Conservation (phyloP, 1,140 invertebrate species). For the Oncopeltus fasciatus region DNA sequence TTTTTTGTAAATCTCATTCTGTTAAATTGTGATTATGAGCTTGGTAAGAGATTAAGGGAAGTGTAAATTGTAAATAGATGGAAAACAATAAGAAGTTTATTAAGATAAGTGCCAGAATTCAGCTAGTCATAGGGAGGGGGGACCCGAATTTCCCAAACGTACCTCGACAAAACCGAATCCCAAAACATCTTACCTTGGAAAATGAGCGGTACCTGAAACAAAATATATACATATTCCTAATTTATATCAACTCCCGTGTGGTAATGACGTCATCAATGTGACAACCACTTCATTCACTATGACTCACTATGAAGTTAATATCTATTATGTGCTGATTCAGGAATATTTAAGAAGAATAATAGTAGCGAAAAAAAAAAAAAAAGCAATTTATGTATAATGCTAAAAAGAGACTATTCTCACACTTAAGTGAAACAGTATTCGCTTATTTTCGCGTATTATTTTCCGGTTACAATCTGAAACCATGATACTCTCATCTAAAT, state of each 20-base stretch:
- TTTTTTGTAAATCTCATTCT: slow-evolving; percentile 2
- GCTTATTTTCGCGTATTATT: slow-evolving; percentile 3
- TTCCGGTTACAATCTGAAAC: too few species aligned
- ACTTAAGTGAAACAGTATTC: slow-evolving; percentile 9
- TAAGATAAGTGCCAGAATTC: slow-evolving; percentile 1
- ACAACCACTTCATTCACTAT: neutral
- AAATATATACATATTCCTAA: neutral
- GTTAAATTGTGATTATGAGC: neutral
- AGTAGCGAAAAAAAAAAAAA: slow-evolving; percentile 7
- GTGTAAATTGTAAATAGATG: slow-evolving; percentile 3
- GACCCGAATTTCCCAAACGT: neutral
- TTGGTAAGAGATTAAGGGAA: slow-evolving; percentile 6
- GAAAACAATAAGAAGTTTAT: neutral
- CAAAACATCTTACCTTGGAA: slow-evolving; percentile 4
- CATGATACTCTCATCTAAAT: too few species aligned
- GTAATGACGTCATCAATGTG: neutral
- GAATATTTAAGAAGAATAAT: neutral
- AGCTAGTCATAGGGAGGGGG: slow-evolving; percentile 3
- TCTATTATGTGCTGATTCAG: neutral
- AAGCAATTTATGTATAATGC: too few species aligned
- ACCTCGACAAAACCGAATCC: slow-evolving; percentile 3
- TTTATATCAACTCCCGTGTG: neutral
- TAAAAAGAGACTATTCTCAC: slow-evolving; percentile 8
- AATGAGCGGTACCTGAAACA: slow-evolving; percentile 16
- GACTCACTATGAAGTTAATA: neutral